phyloP scores from a whole-genome alignment of 2,888 invertebrate genomes.

The Leistus spinibarbis region DNA sequence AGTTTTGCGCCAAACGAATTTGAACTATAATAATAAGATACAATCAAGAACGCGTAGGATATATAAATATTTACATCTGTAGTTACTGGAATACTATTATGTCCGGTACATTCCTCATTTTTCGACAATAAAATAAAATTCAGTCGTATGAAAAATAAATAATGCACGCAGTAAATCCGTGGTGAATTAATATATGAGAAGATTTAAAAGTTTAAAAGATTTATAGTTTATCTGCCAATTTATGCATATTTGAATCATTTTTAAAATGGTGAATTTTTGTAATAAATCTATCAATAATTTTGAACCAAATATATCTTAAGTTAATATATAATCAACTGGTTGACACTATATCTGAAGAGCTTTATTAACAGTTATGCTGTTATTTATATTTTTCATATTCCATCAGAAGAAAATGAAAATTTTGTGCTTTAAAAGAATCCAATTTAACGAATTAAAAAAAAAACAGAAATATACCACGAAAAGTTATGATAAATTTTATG shows the following conservation, averaged over 20 bases:
- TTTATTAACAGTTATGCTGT: not conserved
- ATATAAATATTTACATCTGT: too few species aligned
- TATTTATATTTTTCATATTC: not conserved
- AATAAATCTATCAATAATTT: not conserved
- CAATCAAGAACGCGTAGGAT: too few species aligned
- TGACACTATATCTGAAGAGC: slow-evolving; percentile 36
- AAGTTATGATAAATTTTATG: slow-evolving; percentile 3
- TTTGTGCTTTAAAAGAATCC: not conserved
- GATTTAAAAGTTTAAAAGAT: not conserved
- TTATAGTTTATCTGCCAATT: not conserved
- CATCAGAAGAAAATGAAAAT: not conserved
- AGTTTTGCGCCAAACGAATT: too few species aligned
- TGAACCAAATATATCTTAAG: not conserved
- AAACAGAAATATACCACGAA: too few species aligned
- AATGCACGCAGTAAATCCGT: not conserved
- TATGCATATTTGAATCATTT: not conserved
- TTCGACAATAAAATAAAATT: not conserved
- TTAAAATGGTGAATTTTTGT: not conserved
- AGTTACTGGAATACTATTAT: too few species aligned
- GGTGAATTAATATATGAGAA: not conserved
- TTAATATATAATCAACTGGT: slow-evolving; percentile 20
- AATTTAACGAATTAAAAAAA: not conserved
- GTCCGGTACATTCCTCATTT: too few species aligned
- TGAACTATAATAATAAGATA: too few species aligned
- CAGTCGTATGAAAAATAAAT: not conserved